These are phyloP conservation scores for Oreochromis mossambicus DNA, from an alignment of 2,797 vertebrate genomes.

Conservation along the genomic window DNA sequence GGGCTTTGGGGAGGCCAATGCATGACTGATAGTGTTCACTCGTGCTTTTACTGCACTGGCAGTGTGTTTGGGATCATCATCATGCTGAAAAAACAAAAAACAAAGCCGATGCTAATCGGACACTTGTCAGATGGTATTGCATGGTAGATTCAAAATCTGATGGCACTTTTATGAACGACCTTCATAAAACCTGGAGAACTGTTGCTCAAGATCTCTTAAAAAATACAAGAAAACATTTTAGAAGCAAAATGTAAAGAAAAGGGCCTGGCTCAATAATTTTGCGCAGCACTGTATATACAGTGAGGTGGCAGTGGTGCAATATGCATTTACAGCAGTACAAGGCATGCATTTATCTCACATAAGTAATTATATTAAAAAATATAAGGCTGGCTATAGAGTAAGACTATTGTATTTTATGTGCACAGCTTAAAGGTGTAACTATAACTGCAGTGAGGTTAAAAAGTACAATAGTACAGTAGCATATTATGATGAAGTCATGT, in stretches of 20 bases:
- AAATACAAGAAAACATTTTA: background rate
- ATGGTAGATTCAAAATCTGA: background rate
- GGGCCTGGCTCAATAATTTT: background rate
- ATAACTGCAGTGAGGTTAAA: background rate
- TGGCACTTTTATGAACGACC: background rate
- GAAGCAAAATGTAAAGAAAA: background rate
- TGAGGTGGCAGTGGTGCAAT: background rate
- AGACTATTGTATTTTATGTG: background rate
- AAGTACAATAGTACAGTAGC: background rate
- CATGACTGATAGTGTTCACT: background rate
- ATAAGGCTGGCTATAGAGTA: background rate
- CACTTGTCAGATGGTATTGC: background rate
- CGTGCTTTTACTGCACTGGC: background rate
- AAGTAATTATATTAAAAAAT: background rate
- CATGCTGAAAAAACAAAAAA: background rate
- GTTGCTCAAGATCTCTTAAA: background rate
- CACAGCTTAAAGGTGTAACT: background rate
- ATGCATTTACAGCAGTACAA: background rate
- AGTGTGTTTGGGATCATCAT: background rate
- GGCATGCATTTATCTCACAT: background rate
- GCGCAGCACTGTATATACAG: background rate
- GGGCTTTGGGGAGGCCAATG: background rate
- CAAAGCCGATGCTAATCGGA: background rate
- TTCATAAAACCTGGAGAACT: background rate
- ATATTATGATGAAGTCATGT: background rate